Percentiles rank a stretch among this genome's conserved stretches.
phyloP scores from a whole-genome alignment of 2,797 vertebrate genomes.

The Pagetopsis macropterus region DNA sequence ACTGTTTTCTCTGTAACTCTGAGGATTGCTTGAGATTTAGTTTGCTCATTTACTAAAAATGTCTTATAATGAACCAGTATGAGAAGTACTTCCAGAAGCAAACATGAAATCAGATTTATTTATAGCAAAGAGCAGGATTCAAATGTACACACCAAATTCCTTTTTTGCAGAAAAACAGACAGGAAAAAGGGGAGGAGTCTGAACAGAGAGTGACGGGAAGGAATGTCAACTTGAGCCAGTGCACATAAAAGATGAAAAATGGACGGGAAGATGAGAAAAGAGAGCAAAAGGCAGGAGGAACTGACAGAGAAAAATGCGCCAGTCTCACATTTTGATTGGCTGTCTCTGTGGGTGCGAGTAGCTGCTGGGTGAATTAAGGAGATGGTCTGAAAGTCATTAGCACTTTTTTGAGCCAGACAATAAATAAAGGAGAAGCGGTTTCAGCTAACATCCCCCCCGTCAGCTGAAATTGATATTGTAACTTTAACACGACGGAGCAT shows the following conservation, averaged over 20 bases:
- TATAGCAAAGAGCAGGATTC: not conserved
- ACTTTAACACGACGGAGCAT: conserved; percentile 40
- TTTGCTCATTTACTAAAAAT: not conserved
- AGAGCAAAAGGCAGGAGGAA: not conserved
- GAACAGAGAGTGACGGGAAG: conserved; percentile 16
- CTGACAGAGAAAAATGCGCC: conserved; percentile 11
- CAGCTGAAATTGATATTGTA: conserved; percentile 46
- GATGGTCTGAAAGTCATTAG: conserved; percentile 63
- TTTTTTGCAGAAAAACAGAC: not conserved
- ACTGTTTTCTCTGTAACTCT: no score
- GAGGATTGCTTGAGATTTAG: not conserved
- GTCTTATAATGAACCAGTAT: no score
- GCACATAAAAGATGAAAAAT: conserved; percentile 4
- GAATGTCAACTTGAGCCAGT: conserved; percentile 15
- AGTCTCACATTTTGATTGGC: conserved; percentile 44
- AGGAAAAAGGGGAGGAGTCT: not conserved
- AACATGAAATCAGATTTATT: not conserved
- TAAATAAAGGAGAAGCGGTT: conserved; percentile 43
- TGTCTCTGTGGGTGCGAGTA: conserved; percentile 48
- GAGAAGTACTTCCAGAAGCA: not conserved
- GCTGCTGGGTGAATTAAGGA: conserved; percentile 55
- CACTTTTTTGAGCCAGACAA: conserved; percentile 15
- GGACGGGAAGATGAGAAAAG: conserved; percentile 8
- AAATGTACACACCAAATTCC: not conserved
- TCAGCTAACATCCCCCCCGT: conserved; percentile 36